Evolutionary conservation across 2,113 vertebrate genomes (phyloP), one percentile per base, ranked within the genome.

Genomic region (Colinus virginianus): DNA sequence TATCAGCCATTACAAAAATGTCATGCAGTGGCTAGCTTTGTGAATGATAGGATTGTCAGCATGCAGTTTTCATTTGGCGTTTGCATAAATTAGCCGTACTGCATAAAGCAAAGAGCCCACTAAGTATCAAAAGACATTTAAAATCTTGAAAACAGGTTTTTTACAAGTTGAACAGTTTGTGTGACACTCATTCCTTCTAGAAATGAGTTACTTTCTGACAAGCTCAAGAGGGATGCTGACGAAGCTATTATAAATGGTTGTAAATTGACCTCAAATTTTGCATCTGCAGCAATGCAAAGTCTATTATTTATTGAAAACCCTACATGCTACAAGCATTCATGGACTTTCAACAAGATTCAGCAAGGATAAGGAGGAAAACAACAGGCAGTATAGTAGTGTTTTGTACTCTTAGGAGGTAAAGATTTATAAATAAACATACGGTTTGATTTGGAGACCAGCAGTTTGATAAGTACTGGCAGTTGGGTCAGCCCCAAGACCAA

Each of bases 241-340:
- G 85, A 51, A 83, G 69, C 21, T 78, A 26, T 55, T 78, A 75
- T 46, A 86, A 83, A 51, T 56, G 28, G 40, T 71, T 91, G 46
- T 48, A 88, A 91, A 56, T 64, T 78, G 68, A 83, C 76, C 63
- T 91, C 42, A 70, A 77, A 87, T 68, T 88, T 38, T 71, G 49
- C 63, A 94, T 82, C 36, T 6, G 7, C 49, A 59, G 19, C 78
- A 86, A 77, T 64, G 76, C 20, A 93, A 75, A 85, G 45, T 63
- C 46, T 62, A 18, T 15, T 83, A 82, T 91, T 82, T 94, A 78
- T 45, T 93, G 49, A 64, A 87, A 84, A 42, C 36, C 20, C 45
- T 94, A 45, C 79, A 91, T 90, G 6, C 18, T 23, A 90, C 69
- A 53, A 88, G 75, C 88, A 77, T 94, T 90, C 40, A 90, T 93